Conservation (phyloP, 2,113 vertebrate species). For the Ameiurus melas region DNA sequence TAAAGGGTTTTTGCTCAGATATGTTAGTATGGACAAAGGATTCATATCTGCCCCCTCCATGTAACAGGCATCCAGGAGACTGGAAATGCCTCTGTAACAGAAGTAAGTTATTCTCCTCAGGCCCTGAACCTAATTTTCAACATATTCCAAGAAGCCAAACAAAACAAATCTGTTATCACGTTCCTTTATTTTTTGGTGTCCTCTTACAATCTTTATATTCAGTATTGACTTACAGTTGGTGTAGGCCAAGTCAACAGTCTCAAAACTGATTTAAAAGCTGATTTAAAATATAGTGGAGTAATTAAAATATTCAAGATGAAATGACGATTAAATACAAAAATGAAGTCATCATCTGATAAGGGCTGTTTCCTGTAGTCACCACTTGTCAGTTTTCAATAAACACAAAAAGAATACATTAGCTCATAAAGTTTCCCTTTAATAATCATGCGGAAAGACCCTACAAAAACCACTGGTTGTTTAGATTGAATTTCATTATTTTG, state of each 20-base stretch:
- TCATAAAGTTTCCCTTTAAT: background rate
- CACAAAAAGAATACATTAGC: background rate
- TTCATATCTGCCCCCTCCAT: background rate
- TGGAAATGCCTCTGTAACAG: slow-evolving; percentile 25
- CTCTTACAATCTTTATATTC: slow-evolving; percentile 11
- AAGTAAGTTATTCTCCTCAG: slow-evolving; percentile 21
- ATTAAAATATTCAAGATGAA: background rate
- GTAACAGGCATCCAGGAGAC: slow-evolving; percentile 3
- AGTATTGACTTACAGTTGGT: background rate
- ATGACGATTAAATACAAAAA: background rate
- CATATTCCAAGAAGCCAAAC: slow-evolving; percentile 37
- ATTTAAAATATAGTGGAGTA: background rate
- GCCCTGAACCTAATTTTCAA: slow-evolving; percentile 46
- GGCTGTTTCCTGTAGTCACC: background rate
- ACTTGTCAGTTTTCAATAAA: background rate
- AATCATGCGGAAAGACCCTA: background rate
- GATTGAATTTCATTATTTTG: background rate
- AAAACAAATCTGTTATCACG: slow-evolving; percentile 42
- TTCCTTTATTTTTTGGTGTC: slow-evolving; percentile 23
- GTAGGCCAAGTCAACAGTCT: background rate
- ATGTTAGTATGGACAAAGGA: slow-evolving; percentile 24
- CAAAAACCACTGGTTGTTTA: background rate
- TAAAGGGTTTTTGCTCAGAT: slow-evolving; percentile 44
- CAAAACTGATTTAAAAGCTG: background rate
- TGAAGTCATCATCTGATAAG: slow-evolving; percentile 4